phyloP scores from a whole-genome alignment of 2,113 vertebrate species.

The Amblyornis subalaris region DNA sequence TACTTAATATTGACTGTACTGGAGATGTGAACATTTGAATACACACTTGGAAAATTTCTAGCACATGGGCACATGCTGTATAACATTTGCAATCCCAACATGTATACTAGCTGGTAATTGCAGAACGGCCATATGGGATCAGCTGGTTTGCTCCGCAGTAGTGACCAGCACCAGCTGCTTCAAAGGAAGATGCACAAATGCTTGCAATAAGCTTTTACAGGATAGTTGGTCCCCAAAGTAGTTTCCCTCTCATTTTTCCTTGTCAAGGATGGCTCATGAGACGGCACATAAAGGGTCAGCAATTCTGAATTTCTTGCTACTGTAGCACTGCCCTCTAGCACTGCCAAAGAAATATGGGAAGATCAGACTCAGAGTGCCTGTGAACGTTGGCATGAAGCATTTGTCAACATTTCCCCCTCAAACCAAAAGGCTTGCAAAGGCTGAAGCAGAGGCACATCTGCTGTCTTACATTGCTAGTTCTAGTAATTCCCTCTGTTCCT shows the following conservation, averaged over 20 bases:
- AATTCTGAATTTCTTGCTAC: background rate
- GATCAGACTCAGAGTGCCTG: background rate
- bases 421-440: background rate
- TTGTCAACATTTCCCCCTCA: background rate
- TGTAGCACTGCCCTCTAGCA: background rate
- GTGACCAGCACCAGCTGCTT: background rate
- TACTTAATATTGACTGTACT: background rate
- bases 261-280: background rate
- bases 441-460: background rate
- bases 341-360: background rate
- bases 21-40: background rate
- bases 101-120: background rate
- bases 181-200: background rate
- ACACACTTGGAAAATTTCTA: background rate
- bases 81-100: background rate
- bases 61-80: fast-evolving
- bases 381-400: background rate
- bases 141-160: background rate
- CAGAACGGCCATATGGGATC: background rate
- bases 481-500: background rate
- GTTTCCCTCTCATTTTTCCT: background rate
- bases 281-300: background rate
- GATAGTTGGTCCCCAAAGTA: background rate
- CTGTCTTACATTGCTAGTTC: background rate
- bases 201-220: background rate